Evolutionary conservation across 2,113 vertebrate genomes (phyloP), one percentile per base, ranked within the genome.

Genomic region (Rhynchomys soricoides): DNA sequence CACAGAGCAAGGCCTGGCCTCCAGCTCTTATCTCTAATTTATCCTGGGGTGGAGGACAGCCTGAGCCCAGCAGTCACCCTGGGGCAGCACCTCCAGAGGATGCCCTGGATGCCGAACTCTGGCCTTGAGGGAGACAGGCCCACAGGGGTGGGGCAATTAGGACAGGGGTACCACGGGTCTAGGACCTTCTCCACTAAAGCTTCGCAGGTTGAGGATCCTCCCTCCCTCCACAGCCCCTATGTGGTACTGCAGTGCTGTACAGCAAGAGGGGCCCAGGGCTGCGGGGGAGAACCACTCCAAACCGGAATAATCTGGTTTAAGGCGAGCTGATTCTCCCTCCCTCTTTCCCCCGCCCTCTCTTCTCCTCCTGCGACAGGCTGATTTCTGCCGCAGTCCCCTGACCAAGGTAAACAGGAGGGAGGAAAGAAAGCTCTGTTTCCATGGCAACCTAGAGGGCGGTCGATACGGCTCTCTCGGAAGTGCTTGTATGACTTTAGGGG

Each of bases 381-480:
- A 43, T 55, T 95, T 94, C 85, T 98, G 96, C 96, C 68, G 95
- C 96, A 97, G 96, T 96, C 94, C 85, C 64, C 91, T 22, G 89
- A 95, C 96, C 94, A 95, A 97, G 93, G 96, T 95, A 97, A 97
- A 97, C 96, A 89, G 34, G 62, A 45, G 26, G 77, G n/a, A 31
- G 70, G 86, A 89, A 43, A 40, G 73, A 90, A 71, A 3, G 87
- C 74, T 85, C 75, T 5, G 96, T 96, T 97, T 89, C 96, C 96
- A 97, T 93, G 95, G 95, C 83, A 97, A 97, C 97, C 34, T 52
- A 5, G 57, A 90, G 83, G 86, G 77, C 98, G 98, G 21, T 98
- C 99, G 98, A 98, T 73, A 77, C 98, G 99, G 97, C 99, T 98
- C 94, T 99, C 99, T 99, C 99, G 99, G 97, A 99, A 99, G 97